phyloP scores from a whole-genome alignment of 2,888 invertebrate species.

The Drosophila subquinaria region DNA sequence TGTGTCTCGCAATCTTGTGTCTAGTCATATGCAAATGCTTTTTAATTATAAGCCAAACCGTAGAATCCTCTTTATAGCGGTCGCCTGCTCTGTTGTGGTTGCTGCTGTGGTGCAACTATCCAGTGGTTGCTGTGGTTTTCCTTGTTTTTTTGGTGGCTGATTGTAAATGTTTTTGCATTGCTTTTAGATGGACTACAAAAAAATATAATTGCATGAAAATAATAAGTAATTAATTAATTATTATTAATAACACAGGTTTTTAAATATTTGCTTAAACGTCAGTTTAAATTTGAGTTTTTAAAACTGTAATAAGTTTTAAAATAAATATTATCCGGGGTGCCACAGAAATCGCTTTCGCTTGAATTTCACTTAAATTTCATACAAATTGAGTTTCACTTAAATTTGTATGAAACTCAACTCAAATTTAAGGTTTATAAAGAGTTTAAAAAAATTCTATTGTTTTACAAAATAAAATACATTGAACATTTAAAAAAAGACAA shows the following conservation, averaged over 20 bases:
- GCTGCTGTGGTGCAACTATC: neutral
- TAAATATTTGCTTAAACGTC: neutral
- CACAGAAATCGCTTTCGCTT: too few relatives aligned
- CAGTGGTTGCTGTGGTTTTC: conserved; percentile 14
- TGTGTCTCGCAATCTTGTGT: neutral
- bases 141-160: conserved; percentile 1
- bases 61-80: conserved; percentile 18
- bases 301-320: too few relatives aligned
- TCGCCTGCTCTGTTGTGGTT: conserved; percentile 3
- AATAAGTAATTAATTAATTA: conserved; percentile 34
- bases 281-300: neutral
- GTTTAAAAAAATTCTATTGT: too few relatives aligned
- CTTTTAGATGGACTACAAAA: neutral
- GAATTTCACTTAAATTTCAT: too few relatives aligned
- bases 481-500: too few relatives aligned
- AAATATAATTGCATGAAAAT: conserved; percentile 9
- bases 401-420: too few relatives aligned
- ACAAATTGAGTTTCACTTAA: too few relatives aligned
- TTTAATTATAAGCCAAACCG: conserved; percentile 45
- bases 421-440: too few relatives aligned
- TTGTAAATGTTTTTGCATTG: conserved; percentile 12
- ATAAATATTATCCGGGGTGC: too few relatives aligned
- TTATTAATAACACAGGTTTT: conserved; percentile 31
- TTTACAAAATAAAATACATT: too few relatives aligned
- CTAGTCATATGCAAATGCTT: conserved; percentile 33